Conservation (phyloP, 1,140 invertebrate species). For the Cylas formicarius region DNA sequence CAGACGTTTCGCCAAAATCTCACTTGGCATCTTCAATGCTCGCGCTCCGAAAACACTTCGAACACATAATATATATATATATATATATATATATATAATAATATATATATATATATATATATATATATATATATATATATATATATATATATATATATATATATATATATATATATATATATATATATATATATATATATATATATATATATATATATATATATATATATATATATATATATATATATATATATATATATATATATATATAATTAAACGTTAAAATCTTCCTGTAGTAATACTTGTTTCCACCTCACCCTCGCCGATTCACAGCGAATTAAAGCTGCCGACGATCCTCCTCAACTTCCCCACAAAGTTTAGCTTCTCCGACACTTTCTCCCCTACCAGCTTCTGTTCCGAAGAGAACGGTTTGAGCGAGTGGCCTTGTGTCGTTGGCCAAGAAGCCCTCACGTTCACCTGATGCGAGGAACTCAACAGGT, state of each 20-base stretch:
- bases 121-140: constrained; percentile 6
- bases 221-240: constrained; percentile 3
- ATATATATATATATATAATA: too few species aligned
- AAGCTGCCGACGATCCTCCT: constrained; percentile 20
- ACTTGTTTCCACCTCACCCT: constrained; percentile 3
- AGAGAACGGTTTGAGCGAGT: constrained; percentile 8
- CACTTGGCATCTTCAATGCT: too few species aligned
- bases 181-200: constrained; percentile 8
- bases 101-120: too few species aligned
- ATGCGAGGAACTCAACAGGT: constrained; percentile 1
- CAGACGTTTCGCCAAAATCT: too few species aligned
- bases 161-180: constrained; percentile 8
- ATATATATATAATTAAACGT: constrained; percentile 59
- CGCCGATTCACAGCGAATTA: constrained; percentile 10
- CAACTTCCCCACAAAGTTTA: constrained; percentile 17
- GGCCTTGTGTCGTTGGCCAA: constrained; percentile 38
- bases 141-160: constrained; percentile 8
- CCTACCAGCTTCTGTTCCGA: constrained; percentile 24
- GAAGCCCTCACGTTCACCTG: constrained; percentile 15
- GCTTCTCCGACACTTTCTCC: constrained; percentile 1
- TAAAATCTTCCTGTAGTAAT: not conserved
- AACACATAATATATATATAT: too few species aligned
- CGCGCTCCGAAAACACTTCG: too few species aligned
- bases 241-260: constrained; percentile 3
- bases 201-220: constrained; percentile 7